A percentile compares a stretch with the other conserved stretches of the same genome.
Conservation (phyloP, 2,113 vertebrate species). For the Pituophis catenifer region DNA sequence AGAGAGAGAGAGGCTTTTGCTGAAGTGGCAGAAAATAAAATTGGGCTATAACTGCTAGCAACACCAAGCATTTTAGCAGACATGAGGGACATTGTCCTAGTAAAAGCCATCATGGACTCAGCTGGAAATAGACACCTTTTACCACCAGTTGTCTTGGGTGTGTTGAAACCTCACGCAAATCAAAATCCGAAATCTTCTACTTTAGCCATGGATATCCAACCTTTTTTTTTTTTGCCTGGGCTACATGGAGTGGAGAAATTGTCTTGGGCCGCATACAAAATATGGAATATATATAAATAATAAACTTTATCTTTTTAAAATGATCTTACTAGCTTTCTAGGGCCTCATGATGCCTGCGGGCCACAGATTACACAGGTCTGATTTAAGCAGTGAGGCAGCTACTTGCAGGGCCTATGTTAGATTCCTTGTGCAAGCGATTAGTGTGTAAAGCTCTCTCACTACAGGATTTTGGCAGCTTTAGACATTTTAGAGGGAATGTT, state of each 20-base stretch:
- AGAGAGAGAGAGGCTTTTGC: fast-evolving
- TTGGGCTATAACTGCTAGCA: not conserved
- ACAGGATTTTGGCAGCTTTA: not conserved
- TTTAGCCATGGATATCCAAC: not conserved
- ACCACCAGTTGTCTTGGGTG: fast-evolving
- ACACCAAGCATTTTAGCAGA: not conserved
- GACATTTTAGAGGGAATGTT: not conserved
- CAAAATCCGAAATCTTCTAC: not conserved
- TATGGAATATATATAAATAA: not conserved
- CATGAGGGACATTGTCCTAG: not conserved
- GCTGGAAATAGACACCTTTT: not conserved
- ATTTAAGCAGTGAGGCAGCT: not conserved
- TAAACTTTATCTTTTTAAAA: not conserved
- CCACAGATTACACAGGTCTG: not conserved
- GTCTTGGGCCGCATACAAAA: not conserved
- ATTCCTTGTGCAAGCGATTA: not conserved
- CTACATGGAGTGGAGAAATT: not conserved
- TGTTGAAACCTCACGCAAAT: not conserved
- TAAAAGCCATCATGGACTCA: not conserved
- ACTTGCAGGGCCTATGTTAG: not conserved
- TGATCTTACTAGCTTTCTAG: not conserved
- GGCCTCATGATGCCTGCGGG: not conserved
- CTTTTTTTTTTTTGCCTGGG: not conserved
- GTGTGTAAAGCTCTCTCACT: fast-evolving
- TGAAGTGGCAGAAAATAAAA: not conserved